Percentiles rank a stretch among this genome's conserved stretches.
phyloP scores from a whole-genome alignment of 53 echinoderm and acorn worm genomes.

The Paelopatides confundens region DNA sequence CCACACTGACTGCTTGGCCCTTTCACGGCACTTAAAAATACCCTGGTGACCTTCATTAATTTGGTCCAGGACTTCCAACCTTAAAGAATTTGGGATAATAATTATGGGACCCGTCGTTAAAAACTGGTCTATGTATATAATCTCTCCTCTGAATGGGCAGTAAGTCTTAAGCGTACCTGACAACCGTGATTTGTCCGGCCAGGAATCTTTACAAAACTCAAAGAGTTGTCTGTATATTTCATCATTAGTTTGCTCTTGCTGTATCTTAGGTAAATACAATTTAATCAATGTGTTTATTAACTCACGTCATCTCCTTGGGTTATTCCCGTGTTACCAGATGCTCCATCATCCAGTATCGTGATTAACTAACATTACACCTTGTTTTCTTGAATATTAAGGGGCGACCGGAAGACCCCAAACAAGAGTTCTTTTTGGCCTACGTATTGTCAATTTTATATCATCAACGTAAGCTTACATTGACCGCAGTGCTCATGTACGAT shows the following conservation, averaged over 20 bases:
- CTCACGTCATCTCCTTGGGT: slow-evolving; percentile 53
- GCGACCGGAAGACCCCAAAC: too few relatives aligned
- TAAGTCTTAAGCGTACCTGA: slow-evolving; percentile 17
- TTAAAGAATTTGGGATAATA: slow-evolving; percentile 56
- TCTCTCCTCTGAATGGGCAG: slow-evolving; percentile 26
- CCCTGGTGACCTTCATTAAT: slow-evolving; percentile 53
- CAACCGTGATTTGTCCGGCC: slow-evolving; percentile 40
- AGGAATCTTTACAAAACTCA: slow-evolving; percentile 44
- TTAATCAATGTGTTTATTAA: slow-evolving; percentile 60
- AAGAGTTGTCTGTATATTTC: slow-evolving; percentile 41
- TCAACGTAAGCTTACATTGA: too few relatives aligned
- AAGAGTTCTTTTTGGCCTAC: slow-evolving; percentile 52
- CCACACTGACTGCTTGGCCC: slow-evolving; percentile 63
- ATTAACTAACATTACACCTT: too few relatives aligned
- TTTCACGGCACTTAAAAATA: slow-evolving; percentile 63
- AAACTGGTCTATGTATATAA: slow-evolving; percentile 21
- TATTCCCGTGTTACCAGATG: too few relatives aligned
- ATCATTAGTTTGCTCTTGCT: slow-evolving; percentile 46
- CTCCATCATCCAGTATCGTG: too few relatives aligned
- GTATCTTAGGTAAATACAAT: slow-evolving; percentile 30
- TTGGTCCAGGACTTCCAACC: slow-evolving; percentile 39
- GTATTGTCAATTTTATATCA: slow-evolving; percentile 65
- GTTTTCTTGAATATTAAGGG: too few relatives aligned
- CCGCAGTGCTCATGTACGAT: too few relatives aligned
- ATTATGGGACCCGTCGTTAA: slow-evolving; percentile 59